These are phyloP conservation scores for Coregonus suidteri DNA, from an alignment of 2,797 vertebrate genomes.

Conservation along the genomic window DNA sequence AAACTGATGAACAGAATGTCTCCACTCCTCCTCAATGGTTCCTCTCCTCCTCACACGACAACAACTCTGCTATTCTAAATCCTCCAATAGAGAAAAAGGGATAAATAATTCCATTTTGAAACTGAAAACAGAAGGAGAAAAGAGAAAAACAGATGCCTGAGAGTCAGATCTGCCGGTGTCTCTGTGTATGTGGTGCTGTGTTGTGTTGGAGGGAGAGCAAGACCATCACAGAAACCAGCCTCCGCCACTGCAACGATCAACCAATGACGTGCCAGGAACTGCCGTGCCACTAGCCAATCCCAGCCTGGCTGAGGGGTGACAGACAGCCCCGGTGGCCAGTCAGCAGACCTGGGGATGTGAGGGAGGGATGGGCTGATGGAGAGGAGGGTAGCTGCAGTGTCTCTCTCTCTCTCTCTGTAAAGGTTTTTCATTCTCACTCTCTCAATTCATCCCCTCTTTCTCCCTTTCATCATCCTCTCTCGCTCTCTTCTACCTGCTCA, in stretches of 20 bases:
- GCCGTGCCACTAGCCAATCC: conserved; percentile 74
- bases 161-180: background rate
- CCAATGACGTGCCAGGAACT: conserved; percentile 75
- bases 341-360: conserved; percentile 44
- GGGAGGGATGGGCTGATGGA: conserved; percentile 23
- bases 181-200: conserved; percentile 37
- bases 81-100: background rate
- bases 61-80: conserved; percentile 8
- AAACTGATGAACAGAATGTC: background rate
- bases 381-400: conserved; percentile 2
- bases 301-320: conserved; percentile 36
- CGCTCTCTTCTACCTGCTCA: background rate
- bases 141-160: background rate
- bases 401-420: background rate
- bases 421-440: no score
- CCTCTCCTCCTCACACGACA: background rate
- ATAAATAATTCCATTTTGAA: background rate
- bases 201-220: conserved; percentile 48
- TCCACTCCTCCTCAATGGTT: background rate
- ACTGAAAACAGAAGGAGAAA: conserved; percentile 7
- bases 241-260: conserved; percentile 54
- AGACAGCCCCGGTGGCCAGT: conserved; percentile 24
- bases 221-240: conserved; percentile 27
- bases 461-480: background rate
- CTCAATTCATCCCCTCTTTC: no score